These are phyloP conservation scores for Elaphurus davidianus DNA, from an alignment of 2,113 vertebrate genomes.

Conservation along the genomic window DNA sequence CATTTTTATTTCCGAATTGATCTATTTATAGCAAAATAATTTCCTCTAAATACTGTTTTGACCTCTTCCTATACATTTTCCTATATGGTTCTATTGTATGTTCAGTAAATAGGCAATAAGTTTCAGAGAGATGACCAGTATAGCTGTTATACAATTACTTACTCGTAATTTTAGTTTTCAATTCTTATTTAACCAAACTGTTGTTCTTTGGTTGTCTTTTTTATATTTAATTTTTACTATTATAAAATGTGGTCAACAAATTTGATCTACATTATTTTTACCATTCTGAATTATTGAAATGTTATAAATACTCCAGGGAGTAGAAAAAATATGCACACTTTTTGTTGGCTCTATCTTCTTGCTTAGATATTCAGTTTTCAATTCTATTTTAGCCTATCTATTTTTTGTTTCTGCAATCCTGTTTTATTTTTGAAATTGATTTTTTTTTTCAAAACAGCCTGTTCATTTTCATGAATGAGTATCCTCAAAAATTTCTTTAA, in stretches of 20 bases:
- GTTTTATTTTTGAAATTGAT: slow-evolving; percentile 32
- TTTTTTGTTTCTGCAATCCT: neutral
- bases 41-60: neutral
- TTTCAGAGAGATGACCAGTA: neutral
- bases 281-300: neutral
- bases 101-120: neutral
- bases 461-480: neutral
- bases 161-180: neutral
- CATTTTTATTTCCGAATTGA: neutral
- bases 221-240: neutral
- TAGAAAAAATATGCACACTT: neutral
- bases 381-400: neutral
- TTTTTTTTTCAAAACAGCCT: neutral
- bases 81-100: neutral
- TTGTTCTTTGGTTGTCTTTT: neutral
- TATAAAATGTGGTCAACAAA: neutral
- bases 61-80: neutral
- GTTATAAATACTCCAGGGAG: neutral
- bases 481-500: neutral
- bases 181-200: neutral
- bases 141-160: neutral
- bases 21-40: neutral
- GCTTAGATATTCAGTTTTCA: neutral
- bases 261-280: neutral
- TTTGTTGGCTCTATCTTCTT: neutral